Conservation (phyloP, 2,113 vertebrate genomes). For the Ceyx margarethae region DNA sequence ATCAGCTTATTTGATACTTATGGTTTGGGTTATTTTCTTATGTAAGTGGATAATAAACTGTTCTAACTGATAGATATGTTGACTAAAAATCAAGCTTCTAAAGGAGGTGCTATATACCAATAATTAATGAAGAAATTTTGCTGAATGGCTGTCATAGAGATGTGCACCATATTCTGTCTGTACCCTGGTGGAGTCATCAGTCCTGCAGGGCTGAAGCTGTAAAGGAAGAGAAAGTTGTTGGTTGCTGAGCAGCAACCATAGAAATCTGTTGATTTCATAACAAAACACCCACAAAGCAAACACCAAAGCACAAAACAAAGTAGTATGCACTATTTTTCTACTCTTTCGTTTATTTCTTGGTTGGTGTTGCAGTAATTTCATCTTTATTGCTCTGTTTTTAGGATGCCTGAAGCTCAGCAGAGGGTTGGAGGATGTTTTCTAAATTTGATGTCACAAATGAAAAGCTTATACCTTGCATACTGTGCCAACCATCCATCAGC, state of each 20-base stretch:
- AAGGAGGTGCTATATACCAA: background rate
- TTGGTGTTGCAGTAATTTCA: background rate
- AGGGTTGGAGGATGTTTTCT: conserved; percentile 93
- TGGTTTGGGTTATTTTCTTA: too few relatives aligned
- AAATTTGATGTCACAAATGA: conserved; percentile 94
- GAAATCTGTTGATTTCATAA: background rate
- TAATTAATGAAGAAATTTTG: background rate
- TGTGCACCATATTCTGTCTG: background rate
- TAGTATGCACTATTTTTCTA: background rate
- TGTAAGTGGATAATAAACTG: background rate
- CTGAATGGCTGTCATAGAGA: background rate
- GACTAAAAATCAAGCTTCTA: background rate
- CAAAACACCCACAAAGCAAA: background rate
- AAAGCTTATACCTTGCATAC: conserved; percentile 88
- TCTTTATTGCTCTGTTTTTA: conserved; percentile 44
- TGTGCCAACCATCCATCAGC: conserved; percentile 98
- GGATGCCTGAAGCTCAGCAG: conserved; percentile 93
- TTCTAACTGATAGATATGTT: background rate
- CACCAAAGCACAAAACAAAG: background rate
- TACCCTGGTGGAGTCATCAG: background rate
- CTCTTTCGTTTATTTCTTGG: background rate
- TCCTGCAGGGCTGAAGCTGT: background rate
- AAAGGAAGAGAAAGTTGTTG: background rate
- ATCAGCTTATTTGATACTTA: background rate
- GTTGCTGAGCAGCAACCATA: background rate